Conservation (phyloP, 2,888 invertebrate species). For the Drosophila rubida region DNA sequence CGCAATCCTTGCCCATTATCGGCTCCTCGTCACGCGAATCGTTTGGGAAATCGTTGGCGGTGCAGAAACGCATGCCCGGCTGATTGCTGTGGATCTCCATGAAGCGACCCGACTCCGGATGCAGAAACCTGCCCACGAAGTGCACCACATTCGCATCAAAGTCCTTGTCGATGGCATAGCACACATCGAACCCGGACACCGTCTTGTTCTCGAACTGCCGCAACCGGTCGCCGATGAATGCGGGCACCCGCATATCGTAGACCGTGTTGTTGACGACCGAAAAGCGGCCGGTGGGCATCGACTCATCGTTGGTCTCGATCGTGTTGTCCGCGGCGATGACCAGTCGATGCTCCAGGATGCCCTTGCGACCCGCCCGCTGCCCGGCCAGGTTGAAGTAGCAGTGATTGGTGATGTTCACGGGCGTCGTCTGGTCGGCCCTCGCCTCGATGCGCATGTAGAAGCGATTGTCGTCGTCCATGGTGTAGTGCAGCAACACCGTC, state of each 20-base stretch:
- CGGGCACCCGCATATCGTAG: slow-evolving; percentile 90
- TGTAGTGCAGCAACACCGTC: slow-evolving; percentile 89
- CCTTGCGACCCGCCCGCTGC: slow-evolving; percentile 87
- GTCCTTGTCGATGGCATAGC: slow-evolving; percentile 59
- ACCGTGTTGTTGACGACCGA: slow-evolving; percentile 89
- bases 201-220: slow-evolving; percentile 87
- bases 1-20: slow-evolving; percentile 89
- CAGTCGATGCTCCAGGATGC: slow-evolving; percentile 89
- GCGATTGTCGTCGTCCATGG: slow-evolving; percentile 90
- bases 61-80: slow-evolving; percentile 96
- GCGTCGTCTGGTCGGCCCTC: slow-evolving; percentile 91
- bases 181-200: slow-evolving; percentile 72
- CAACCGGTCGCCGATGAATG: slow-evolving; percentile 89
- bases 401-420: slow-evolving; percentile 94
- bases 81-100: slow-evolving; percentile 94
- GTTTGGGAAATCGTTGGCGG: slow-evolving; percentile 90
- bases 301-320: slow-evolving; percentile 89
- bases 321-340: slow-evolving; percentile 91
- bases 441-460: slow-evolving; percentile 91
- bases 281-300: slow-evolving; percentile 90
- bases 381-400: slow-evolving; percentile 97
- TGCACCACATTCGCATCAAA: slow-evolving; percentile 76
- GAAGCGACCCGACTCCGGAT: slow-evolving; percentile 89
- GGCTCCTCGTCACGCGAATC: slow-evolving; percentile 86
- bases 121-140: slow-evolving; percentile 89